These are phyloP conservation scores for Polietes domitor DNA, from an alignment of 2,888 invertebrate genomes.

Conservation along the genomic window DNA sequence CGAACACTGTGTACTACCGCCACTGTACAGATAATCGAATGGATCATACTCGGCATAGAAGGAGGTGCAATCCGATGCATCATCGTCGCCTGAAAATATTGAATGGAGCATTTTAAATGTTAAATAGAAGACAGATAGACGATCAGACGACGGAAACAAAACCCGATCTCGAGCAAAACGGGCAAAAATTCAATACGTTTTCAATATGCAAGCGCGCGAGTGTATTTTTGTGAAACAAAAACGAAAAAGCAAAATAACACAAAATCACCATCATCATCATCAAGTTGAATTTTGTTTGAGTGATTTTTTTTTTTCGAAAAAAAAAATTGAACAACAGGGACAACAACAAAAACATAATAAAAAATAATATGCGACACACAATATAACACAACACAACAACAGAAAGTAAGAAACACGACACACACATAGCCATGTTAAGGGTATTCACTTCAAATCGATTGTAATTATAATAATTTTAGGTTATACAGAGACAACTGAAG, in stretches of 20 bases:
- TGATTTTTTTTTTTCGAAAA: neutral
- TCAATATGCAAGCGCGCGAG: neutral
- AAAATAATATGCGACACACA: neutral
- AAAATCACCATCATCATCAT: neutral
- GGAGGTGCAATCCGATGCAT: constrained; percentile 84
- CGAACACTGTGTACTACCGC: constrained; percentile 84
- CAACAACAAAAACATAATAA: neutral
- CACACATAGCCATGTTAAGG: too few species aligned
- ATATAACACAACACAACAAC: constrained; percentile 1
- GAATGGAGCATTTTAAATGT: constrained; percentile 73
- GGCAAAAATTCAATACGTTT: neutral
- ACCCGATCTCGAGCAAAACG: neutral
- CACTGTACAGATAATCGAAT: constrained; percentile 88
- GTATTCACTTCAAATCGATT: too few species aligned
- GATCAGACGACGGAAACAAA: constrained; percentile 3
- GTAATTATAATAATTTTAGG: too few species aligned
- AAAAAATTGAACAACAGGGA: neutral
- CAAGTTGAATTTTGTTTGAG: neutral
- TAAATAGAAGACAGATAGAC: neutral
- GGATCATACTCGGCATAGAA: constrained; percentile 90
- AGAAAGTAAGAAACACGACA: neutral
- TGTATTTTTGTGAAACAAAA: neutral
- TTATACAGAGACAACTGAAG: too few species aligned
- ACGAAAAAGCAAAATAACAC: neutral
- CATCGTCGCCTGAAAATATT: constrained; percentile 82